These are phyloP conservation scores for Megaceryle torquata DNA, from an alignment of 2,113 vertebrate species.

Conservation along the genomic window DNA sequence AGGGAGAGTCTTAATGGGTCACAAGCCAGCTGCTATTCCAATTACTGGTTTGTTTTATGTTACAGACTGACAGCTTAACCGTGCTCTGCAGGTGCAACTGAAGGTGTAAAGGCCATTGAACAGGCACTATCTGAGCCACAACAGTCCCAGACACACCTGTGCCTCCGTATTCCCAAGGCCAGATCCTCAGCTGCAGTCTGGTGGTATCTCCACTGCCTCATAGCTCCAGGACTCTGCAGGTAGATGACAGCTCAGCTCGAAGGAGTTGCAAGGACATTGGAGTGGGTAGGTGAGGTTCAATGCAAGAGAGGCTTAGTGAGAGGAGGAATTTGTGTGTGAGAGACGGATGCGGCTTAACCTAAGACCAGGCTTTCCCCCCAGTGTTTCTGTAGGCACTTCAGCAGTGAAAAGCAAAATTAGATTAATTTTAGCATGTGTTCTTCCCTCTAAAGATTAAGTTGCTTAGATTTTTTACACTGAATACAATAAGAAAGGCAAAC, in stretches of 20 bases:
- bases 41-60: not conserved
- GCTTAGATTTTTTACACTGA: not conserved
- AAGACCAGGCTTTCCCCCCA: not conserved
- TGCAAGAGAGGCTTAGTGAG: not conserved
- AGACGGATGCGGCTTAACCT: not conserved
- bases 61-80: conserved; percentile 7
- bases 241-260: not conserved
- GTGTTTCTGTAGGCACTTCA: accelerated
- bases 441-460: not conserved
- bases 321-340: not conserved
- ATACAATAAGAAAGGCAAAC: not conserved
- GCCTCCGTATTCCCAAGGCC: not conserved
- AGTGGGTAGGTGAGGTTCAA: not conserved
- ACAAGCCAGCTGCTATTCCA: conserved; percentile 43
- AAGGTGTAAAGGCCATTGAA: not conserved
- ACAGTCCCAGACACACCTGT: not conserved
- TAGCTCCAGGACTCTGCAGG: not conserved
- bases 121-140: not conserved
- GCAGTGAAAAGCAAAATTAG: not conserved
- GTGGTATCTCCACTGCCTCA: not conserved
- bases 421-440: not conserved
- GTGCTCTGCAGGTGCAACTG: not conserved
- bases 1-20: conserved; percentile 13
- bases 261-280: not conserved
- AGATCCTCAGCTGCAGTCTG: not conserved